These are phyloP conservation scores for Pygocentrus nattereri DNA, from an alignment of 2,797 vertebrate genomes.

Conservation along the genomic window DNA sequence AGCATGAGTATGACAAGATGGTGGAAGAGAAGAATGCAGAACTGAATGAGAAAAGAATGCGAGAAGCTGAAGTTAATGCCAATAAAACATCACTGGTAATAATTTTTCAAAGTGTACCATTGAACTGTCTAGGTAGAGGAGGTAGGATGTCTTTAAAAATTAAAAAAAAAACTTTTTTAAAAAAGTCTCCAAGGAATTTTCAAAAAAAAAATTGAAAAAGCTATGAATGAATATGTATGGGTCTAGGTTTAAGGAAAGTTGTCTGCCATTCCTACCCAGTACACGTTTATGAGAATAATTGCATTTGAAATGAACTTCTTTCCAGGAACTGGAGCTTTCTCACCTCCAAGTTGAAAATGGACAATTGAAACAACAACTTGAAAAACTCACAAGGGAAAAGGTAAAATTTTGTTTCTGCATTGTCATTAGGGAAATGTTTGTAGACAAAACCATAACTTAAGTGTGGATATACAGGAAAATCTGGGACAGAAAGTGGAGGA, in stretches of 20 bases:
- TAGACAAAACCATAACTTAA: background rate
- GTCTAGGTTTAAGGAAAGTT: background rate
- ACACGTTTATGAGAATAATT: background rate
- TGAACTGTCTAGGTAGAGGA: background rate
- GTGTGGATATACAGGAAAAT: conserved; percentile 58
- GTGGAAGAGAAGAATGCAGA: conserved; percentile 91
- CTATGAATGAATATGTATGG: background rate
- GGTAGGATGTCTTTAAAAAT: background rate
- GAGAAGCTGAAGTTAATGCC: conserved; percentile 79
- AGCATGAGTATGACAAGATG: conserved; percentile 92
- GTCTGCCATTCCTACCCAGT: background rate
- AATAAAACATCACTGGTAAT: conserved; percentile 82
- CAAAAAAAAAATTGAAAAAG: too few species aligned
- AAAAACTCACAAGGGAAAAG: conserved; percentile 79
- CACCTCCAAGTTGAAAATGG: conserved; percentile 78
- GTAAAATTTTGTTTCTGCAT: conserved; percentile 65
- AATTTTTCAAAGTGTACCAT: conserved; percentile 8
- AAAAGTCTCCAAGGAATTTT: too few species aligned
- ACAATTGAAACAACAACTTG: conserved; percentile 81
- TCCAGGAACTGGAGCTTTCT: conserved; percentile 83
- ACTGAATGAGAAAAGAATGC: conserved; percentile 82
- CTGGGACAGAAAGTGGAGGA: conserved; percentile 64
- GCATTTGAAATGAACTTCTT: background rate
- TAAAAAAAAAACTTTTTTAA: too few species aligned
- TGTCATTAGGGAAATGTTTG: conserved; percentile 1